Evolutionary conservation across 1,140 invertebrate genomes (phyloP).

Genomic region (Aphaenogaster rudis): DNA sequence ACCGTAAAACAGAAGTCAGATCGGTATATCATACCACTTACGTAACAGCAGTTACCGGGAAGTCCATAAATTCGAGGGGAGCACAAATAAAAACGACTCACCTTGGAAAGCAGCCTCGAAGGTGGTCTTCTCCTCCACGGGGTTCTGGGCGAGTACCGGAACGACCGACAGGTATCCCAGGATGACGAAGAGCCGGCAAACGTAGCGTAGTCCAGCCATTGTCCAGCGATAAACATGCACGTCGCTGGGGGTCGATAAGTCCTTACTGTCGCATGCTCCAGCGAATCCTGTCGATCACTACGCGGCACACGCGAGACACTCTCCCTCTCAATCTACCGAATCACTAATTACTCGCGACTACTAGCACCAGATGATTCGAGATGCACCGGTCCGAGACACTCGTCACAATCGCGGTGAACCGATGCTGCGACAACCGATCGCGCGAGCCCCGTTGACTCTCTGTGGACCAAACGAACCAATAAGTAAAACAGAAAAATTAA

Average conservation of each 20-base stretch:
- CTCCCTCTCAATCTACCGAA: not conserved
- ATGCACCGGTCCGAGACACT: slow-evolving; percentile 44
- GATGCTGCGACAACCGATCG: slow-evolving; percentile 41
- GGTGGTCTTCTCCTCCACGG: slow-evolving; percentile 84
- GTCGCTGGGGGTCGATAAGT: slow-evolving; percentile 42
- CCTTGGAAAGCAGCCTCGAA: slow-evolving; percentile 89
- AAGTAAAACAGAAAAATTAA: not conserved
- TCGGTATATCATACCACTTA: slow-evolving; percentile 15
- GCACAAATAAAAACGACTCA: slow-evolving; percentile 74
- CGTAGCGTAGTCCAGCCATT: slow-evolving; percentile 74
- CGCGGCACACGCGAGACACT: slow-evolving; percentile 53
- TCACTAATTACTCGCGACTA: slow-evolving; percentile 55
- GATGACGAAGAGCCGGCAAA: slow-evolving; percentile 80
- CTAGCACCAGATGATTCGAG: slow-evolving; percentile 32
- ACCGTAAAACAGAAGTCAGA: slow-evolving; percentile 26
- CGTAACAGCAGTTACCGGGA: not conserved
- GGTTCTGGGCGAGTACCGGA: slow-evolving; percentile 79
- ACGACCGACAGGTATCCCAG: slow-evolving; percentile 76
- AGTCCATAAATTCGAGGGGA: slow-evolving; percentile 30
- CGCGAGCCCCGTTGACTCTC: slow-evolving; percentile 31
- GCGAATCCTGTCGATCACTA: slow-evolving; percentile 38
- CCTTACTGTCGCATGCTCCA: slow-evolving; percentile 71
- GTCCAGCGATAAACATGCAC: slow-evolving; percentile 75
- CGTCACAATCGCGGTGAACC: slow-evolving; percentile 27
- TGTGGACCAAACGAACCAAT: slow-evolving; percentile 10